Conservation (phyloP, 1,140 invertebrate genomes). For the Brachionus asplanchnoidis region DNA sequence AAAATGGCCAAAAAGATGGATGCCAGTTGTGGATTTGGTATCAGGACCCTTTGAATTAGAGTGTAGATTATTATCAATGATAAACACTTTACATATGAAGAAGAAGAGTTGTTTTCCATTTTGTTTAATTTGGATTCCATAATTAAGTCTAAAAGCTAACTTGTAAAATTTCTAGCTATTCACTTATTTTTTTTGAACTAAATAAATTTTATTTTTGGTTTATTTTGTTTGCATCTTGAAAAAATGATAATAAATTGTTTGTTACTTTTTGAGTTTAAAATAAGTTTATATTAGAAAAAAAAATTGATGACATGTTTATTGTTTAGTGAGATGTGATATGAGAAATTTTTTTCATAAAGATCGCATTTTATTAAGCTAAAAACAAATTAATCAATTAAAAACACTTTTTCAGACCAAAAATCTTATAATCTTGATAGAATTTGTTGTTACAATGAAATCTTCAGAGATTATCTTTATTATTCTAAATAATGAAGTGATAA, state of each 20-base stretch:
- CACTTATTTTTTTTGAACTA: not conserved
- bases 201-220: not conserved
- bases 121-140: not conserved
- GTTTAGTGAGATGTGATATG: not conserved
- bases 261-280: not conserved
- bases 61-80: not conserved
- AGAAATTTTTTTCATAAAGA: too few species aligned
- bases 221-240: not conserved
- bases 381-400: too few species aligned
- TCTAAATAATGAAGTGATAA: too few species aligned
- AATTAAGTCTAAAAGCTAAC: not conserved
- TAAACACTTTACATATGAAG: not conserved
- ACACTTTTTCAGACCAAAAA: too few species aligned
- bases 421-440: too few species aligned
- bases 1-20: not conserved
- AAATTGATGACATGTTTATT: not conserved
- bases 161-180: not conserved
- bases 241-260: not conserved
- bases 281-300: not conserved
- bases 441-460: too few species aligned
- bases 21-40: not conserved
- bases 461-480: too few species aligned
- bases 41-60: not conserved
- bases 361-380: too few species aligned
- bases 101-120: not conserved